Percentiles rank a stretch among this genome's conserved stretches.
These are phyloP conservation scores for Axinella damicornis DNA, from an alignment of 37 sponge, comb jelly and placozoan species.

Conservation along the genomic window DNA sequence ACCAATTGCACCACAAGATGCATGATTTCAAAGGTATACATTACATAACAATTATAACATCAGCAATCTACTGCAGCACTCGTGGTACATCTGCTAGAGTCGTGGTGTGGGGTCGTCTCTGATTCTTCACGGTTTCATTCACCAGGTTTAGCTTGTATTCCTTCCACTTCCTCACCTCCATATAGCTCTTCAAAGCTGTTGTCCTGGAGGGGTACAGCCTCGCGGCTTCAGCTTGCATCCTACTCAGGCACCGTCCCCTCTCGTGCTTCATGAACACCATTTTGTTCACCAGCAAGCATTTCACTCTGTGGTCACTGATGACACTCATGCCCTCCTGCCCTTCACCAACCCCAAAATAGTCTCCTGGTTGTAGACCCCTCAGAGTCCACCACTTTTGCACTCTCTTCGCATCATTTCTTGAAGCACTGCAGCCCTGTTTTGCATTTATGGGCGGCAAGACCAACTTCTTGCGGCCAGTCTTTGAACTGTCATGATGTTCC, in stretches of 20 bases:
- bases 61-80: too few relatives aligned
- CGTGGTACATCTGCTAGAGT: too few relatives aligned
- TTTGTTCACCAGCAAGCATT: slow-evolving; percentile 53
- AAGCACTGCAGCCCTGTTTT: background rate
- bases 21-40: too few relatives aligned
- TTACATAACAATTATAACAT: too few relatives aligned
- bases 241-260: slow-evolving; percentile 26
- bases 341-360: slow-evolving; percentile 89
- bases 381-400: slow-evolving; percentile 61
- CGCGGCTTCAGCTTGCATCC: slow-evolving; percentile 29
- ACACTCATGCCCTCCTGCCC: slow-evolving; percentile 42
- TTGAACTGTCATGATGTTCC: background rate
- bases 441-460: background rate
- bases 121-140: slow-evolving; percentile 37
- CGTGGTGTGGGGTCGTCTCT: too few relatives aligned
- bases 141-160: slow-evolving; percentile 73
- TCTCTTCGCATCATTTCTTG: background rate
- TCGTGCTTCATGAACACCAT: slow-evolving; percentile 54
- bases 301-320: slow-evolving; percentile 44
- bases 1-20: too few relatives aligned
- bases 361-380: slow-evolving; percentile 62
- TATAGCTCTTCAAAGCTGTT: slow-evolving; percentile 55
- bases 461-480: background rate
- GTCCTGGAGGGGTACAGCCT: slow-evolving; percentile 39
- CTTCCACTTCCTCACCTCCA: slow-evolving; percentile 58